These are phyloP conservation scores for Silvanus unidentatus DNA, from an alignment of 2,888 invertebrate genomes.

Conservation along the genomic window DNA sequence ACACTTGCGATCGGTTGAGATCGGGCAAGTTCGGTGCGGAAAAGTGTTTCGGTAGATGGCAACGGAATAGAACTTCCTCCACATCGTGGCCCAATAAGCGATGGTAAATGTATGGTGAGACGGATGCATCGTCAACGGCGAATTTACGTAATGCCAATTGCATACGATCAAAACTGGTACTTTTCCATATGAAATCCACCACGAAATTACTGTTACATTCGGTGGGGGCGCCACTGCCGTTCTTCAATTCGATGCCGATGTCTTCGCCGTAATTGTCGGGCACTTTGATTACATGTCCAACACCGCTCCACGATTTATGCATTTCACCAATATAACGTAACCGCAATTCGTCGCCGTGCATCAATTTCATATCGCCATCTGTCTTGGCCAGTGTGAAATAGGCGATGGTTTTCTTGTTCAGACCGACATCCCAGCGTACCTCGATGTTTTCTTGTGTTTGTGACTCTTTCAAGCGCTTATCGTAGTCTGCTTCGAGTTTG, in stretches of 20 bases:
- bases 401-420: conserved; percentile 97
- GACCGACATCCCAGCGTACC: conserved; percentile 96
- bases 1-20: conserved; percentile 95
- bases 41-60: conserved; percentile 91
- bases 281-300: conserved; percentile 95
- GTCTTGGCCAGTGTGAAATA: conserved; percentile 97
- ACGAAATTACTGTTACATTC: conserved; percentile 94
- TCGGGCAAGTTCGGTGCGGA: conserved; percentile 97
- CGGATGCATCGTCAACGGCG: conserved; percentile 92
- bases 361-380: conserved; percentile 96
- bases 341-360: conserved; percentile 97
- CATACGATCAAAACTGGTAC: conserved; percentile 98
- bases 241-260: conserved; percentile 93
- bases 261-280: conserved; percentile 97
- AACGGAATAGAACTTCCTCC: conserved; percentile 88
- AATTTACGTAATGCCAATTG: conserved; percentile 90
- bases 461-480: conserved; percentile 93
- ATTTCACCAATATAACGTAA: conserved; percentile 84
- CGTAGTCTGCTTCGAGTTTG: conserved; percentile 96
- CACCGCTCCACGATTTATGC: conserved; percentile 94
- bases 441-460: conserved; percentile 98
- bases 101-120: conserved; percentile 97
- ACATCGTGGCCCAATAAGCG: conserved; percentile 90
- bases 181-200: conserved; percentile 99
- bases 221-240: conserved; percentile 83